Evolutionary conservation across 2,113 vertebrate species (phyloP).

Genomic region (Larimichthys crocea): DNA sequence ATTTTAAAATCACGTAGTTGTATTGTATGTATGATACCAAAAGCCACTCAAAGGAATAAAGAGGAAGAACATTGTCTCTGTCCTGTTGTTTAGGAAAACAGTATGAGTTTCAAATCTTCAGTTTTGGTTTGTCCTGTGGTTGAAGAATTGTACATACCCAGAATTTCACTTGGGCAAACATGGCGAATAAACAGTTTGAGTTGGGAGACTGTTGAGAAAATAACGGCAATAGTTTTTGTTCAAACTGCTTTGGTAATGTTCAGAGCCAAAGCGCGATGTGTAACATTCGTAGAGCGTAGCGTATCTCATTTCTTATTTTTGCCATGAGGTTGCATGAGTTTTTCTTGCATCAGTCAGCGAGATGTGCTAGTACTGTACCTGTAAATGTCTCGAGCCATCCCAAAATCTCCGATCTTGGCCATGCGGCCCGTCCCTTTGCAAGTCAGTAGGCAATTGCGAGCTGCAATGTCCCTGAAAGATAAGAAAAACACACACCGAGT

Average conservation of each 20-base stretch:
- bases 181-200: neutral
- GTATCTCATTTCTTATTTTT: no score
- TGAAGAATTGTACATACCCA: neutral
- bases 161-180: neutral
- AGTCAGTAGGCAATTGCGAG: constrained; percentile 97
- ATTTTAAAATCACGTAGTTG: neutral
- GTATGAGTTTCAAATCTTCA: neutral
- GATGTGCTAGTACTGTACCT: constrained; percentile 82
- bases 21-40: neutral
- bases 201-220: neutral
- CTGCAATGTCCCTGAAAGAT: constrained; percentile 94
- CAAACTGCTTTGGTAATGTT: no score
- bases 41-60: neutral
- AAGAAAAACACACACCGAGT: constrained; percentile 19
- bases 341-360: neutral
- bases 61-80: neutral
- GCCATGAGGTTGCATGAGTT: neutral
- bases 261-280: neutral
- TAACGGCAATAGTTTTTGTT: no score
- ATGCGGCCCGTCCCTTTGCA: constrained; percentile 93
- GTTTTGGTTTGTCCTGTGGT: neutral
- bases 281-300: neutral
- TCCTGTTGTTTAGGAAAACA: neutral
- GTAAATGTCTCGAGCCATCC: constrained; percentile 99
- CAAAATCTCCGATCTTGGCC: constrained; percentile 99